Base-by-base conservation (phyloP, 2,113 vertebrate genomes). In the Lepus europaeus region DNA sequence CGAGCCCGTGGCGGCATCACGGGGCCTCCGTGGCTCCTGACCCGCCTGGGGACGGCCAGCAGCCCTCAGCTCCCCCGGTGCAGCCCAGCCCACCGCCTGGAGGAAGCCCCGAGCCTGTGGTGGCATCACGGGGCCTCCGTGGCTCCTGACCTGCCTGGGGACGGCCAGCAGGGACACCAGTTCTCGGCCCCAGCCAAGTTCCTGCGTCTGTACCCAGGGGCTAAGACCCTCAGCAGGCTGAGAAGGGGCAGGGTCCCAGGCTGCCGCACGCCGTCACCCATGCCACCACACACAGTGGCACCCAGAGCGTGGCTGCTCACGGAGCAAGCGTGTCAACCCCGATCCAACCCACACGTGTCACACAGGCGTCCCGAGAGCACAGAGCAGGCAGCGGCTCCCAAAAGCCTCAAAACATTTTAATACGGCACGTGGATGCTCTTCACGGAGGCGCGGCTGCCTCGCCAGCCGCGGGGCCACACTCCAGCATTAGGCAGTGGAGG, bases 371-470 rank as follows among this genome's bases (percentile, higher is more conserved):
- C 45, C 20, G 5, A 81, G 77, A 27, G 59, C 89, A 53, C 61
- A 23, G 9, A 64, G 53, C 59, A 31, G 22, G 31, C 11, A 2
- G 64, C 23, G 0, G 73, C 59, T 3, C 85, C 88, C 0, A 0
- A 23, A 80, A 84, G 70, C 81, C 96, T 90, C 29, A 45, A 20
- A 83, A 89, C 49, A 9, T 89, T 97, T 97, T 97, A 97, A 97
- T 97, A 31, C n/a, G 1, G 22, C 56, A 16, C 0, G 2, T 6
- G 70, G 64, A 7, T 0, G 64, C 19, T 14, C 2, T 33, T 45
- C 81, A 70, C 19, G 0, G 0, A 12, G 69, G 31, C 17, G 12
- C 13, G 63, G 19, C 0, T 25, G 56, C 56, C 51, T 76, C 19
- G 82, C 92, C 36, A 7, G 56, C 69, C 56, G 1, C 0, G 20